These are phyloP conservation scores for Eilema depressum DNA, from an alignment of 2,888 invertebrate genomes.

Conservation along the genomic window DNA sequence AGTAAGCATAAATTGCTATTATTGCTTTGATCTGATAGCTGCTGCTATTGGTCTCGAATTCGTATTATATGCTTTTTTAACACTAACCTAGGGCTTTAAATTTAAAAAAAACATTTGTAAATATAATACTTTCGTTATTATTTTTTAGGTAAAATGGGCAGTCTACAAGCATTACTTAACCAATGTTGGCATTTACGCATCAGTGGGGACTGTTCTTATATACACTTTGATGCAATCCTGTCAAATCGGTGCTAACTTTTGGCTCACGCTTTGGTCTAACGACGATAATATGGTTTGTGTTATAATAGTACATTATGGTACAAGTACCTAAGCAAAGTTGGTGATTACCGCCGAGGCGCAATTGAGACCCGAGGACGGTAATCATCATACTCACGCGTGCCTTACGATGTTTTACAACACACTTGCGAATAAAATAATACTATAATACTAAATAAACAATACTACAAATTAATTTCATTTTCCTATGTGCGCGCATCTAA, in stretches of 20 bases:
- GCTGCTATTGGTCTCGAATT: no score
- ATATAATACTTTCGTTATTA: background rate
- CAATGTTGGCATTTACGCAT: constrained; percentile 92
- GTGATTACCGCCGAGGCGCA: no score
- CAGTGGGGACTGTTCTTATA: constrained; percentile 91
- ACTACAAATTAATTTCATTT: no score
- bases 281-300: constrained; percentile 83
- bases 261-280: constrained; percentile 94
- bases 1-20: constrained; percentile 78
- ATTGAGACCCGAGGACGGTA: no score
- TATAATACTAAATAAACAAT: no score
- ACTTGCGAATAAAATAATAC: no score
- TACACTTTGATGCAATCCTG: constrained; percentile 93
- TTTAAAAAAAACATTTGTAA: background rate
- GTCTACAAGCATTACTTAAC: constrained; percentile 96
- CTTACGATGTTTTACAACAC: no score
- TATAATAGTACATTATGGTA: no score
- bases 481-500: no score
- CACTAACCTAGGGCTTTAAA: background rate
- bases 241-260: constrained; percentile 94
- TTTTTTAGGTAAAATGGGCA: constrained; percentile 91
- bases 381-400: no score
- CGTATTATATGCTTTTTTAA: background rate
- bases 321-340: no score
- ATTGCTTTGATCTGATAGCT: background rate